These are phyloP conservation scores for Catostylus mosaicus DNA, from an alignment of 30 jellyfish, hydroid and myxozoan species.

Conservation along the genomic window DNA sequence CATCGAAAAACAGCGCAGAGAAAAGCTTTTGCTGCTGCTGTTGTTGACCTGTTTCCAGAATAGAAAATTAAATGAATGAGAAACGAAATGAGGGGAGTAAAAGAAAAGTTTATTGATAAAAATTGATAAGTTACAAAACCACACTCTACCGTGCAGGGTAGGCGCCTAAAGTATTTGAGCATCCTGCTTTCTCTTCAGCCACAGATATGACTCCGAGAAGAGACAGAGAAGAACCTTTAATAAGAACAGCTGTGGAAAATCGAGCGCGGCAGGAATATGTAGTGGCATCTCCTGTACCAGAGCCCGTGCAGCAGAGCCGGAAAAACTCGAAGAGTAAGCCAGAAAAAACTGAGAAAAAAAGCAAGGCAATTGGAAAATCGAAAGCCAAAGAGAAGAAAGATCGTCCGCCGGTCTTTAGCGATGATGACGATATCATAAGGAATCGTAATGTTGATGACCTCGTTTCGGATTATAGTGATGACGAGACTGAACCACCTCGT, in stretches of 20 bases:
- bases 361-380: not conserved
- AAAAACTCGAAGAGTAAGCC: not conserved
- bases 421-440: slow-evolving; percentile 18
- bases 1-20: no score
- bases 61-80: no score
- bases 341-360: not conserved
- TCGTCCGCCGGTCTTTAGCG: not conserved
- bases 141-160: no score
- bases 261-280: slow-evolving; percentile 42
- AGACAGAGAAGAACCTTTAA: not conserved
- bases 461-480: slow-evolving; percentile 28
- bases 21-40: no score
- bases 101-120: no score
- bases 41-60: no score
- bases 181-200: slow-evolving; percentile 12
- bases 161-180: no score
- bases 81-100: no score
- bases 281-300: slow-evolving; percentile 44
- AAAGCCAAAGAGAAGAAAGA: not conserved
- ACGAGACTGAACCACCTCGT: slow-evolving; percentile 27
- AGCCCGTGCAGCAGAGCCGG: not conserved
- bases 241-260: slow-evolving; percentile 20
- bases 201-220: slow-evolving; percentile 44
- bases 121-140: no score
- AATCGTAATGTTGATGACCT: slow-evolving; percentile 26